phyloP scores from a whole-genome alignment of 2,888 invertebrate genomes.

The Argynnis bischoffii region DNA sequence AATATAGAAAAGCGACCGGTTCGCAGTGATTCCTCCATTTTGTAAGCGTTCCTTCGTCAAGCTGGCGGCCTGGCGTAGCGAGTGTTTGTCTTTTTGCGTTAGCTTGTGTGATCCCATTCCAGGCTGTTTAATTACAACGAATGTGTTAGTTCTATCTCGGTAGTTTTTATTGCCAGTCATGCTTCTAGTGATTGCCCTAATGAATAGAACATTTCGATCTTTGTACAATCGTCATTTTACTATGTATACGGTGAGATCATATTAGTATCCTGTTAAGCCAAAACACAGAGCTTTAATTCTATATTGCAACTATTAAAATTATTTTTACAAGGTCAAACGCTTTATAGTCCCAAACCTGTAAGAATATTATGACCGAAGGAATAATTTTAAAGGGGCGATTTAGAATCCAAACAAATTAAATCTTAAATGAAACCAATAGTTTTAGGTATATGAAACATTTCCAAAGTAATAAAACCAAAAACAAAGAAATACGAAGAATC shows the following conservation, averaged over 20 bases:
- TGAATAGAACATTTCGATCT: conserved; percentile 37
- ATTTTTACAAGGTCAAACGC: conserved; percentile 5
- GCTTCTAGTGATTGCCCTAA: conserved; percentile 44
- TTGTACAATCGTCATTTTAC: conserved; percentile 46
- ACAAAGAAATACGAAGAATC: conserved; percentile 13
- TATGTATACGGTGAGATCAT: conserved; percentile 36
- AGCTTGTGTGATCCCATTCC: conserved; percentile 59
- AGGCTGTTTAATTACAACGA: conserved; percentile 80
- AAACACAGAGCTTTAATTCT: conserved; percentile 27
- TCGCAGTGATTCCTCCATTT: conserved; percentile 47
- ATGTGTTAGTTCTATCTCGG: conserved; percentile 62
- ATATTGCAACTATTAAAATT: conserved; percentile 26
- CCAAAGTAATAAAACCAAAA: conserved; percentile 3
- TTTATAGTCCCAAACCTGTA: background rate
- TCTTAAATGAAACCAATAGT: conserved; percentile 16
- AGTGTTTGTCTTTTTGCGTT: conserved; percentile 43
- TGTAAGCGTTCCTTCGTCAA: conserved; percentile 45
- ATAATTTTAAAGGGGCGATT: conserved; percentile 31
- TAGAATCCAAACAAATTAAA: conserved; percentile 16
- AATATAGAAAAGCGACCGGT: conserved; percentile 55
- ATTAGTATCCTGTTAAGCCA: conserved; percentile 27
- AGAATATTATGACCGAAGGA: conserved; percentile 13
- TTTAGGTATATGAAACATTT: conserved; percentile 9
- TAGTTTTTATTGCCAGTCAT: conserved; percentile 43
- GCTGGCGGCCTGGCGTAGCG: conserved; percentile 21